Evolutionary conservation across 2,113 vertebrate species (phyloP).

Genomic region (Chiloscyllium plagiosum): DNA sequence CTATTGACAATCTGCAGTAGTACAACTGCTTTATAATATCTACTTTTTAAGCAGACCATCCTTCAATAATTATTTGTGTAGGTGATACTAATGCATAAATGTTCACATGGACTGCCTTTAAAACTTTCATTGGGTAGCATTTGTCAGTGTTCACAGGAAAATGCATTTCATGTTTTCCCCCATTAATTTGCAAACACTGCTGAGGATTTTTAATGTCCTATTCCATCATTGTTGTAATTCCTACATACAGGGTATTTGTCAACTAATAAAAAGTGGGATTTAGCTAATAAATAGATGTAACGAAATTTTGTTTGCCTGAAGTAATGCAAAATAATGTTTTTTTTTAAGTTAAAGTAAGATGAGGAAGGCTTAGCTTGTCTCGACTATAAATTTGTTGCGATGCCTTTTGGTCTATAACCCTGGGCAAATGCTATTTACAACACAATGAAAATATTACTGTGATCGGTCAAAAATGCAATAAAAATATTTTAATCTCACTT

Average conservation of each 20-base stretch:
- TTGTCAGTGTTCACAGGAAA: background rate
- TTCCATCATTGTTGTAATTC: background rate
- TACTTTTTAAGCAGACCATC: background rate
- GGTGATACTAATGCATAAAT: background rate
- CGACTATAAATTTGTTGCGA: background rate
- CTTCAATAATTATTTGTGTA: conserved; percentile 1
- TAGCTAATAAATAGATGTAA: background rate
- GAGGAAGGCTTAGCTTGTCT: background rate
- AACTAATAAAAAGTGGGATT: conserved; percentile 14
- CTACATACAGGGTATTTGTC: background rate
- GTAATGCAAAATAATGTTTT: background rate
- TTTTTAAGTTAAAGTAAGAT: conserved; percentile 26
- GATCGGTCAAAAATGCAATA: conserved; percentile 35
- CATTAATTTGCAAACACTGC: background rate
- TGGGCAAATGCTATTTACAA: conserved; percentile 29
- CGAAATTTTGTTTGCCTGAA: background rate
- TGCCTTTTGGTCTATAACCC: background rate
- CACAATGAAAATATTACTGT: conserved; percentile 22
- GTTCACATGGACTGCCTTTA: background rate
- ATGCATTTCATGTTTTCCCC: background rate
- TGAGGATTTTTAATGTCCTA: background rate
- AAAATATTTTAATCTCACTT: conserved; percentile 31
- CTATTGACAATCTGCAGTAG: conserved; percentile 30
- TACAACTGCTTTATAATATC: background rate
- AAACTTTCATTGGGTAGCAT: background rate